Evolutionary conservation across 1,140 invertebrate genomes (phyloP).

Genomic region (Tribolium castaneum): DNA sequence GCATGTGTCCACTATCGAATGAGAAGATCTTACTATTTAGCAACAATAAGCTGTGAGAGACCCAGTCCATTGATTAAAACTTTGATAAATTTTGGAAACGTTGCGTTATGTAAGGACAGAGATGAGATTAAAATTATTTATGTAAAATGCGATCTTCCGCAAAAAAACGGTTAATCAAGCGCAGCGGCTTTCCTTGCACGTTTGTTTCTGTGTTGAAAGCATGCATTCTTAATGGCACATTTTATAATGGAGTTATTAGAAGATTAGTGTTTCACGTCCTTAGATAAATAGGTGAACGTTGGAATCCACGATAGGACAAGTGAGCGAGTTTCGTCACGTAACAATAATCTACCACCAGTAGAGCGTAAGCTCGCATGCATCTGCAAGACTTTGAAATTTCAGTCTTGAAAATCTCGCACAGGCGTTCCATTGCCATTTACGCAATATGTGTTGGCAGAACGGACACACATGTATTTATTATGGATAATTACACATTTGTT

Average conservation of each 20-base stretch:
- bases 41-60: slow-evolving; percentile 2
- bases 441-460: background rate
- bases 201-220: background rate
- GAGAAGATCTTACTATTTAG: slow-evolving; percentile 15
- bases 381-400: background rate
- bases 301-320: slow-evolving; percentile 8
- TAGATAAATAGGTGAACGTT: slow-evolving; percentile 36
- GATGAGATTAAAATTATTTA: background rate
- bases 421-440: background rate
- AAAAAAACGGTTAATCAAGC: background rate
- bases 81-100: background rate
- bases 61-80: background rate
- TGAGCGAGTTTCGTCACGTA: slow-evolving; percentile 36
- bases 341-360: slow-evolving; percentile 38
- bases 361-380: slow-evolving; percentile 34
- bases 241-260: background rate
- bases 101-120: background rate
- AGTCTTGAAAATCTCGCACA: background rate
- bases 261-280: slow-evolving; percentile 18
- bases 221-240: background rate
- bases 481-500: slow-evolving; percentile 7
- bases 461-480: background rate
- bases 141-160: background rate
- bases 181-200: background rate
- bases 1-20: slow-evolving; percentile 10